Evolutionary conservation across 2,888 invertebrate genomes (phyloP).

Genomic region (Tromatobia lineatoria): DNA sequence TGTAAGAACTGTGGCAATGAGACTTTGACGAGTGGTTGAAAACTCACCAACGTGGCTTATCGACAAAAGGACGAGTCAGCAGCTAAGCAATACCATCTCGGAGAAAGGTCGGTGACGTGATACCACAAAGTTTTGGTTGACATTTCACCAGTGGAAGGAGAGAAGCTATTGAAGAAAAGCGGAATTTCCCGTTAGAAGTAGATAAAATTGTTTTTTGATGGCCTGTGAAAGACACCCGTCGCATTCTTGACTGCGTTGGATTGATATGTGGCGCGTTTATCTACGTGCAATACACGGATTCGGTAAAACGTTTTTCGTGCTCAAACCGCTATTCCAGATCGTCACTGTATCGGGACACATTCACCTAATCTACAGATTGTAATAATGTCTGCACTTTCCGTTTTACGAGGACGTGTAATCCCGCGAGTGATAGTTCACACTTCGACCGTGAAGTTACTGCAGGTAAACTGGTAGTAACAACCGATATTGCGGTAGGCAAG

Average conservation of each 20-base stretch:
- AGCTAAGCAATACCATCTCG: neutral
- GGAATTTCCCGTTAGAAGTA: slow-evolving; percentile 28
- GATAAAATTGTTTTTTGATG: slow-evolving; percentile 64
- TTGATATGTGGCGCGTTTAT: slow-evolving; percentile 25
- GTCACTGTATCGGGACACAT: slow-evolving; percentile 50
- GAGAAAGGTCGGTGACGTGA: slow-evolving; percentile 42
- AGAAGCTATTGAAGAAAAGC: slow-evolving; percentile 41
- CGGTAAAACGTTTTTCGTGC: slow-evolving; percentile 65
- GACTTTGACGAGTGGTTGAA: slow-evolving; percentile 59
- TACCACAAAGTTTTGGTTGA: slow-evolving; percentile 43
- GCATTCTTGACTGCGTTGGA: slow-evolving; percentile 39
- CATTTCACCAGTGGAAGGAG: slow-evolving; percentile 44
- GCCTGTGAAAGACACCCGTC: slow-evolving; percentile 54
- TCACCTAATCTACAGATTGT: slow-evolving; percentile 20
- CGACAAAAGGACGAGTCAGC: slow-evolving; percentile 23
- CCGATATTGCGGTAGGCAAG: slow-evolving; percentile 11
- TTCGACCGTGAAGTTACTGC: slow-evolving; percentile 20
- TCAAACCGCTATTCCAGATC: slow-evolving; percentile 60
- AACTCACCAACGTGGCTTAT: slow-evolving; percentile 42
- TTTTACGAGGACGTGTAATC: slow-evolving; percentile 65
- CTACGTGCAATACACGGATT: slow-evolving; percentile 51
- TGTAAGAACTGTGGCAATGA: slow-evolving; percentile 2
- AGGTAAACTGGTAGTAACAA: neutral
- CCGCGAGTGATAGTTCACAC: slow-evolving; percentile 58
- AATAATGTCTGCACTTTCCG: slow-evolving; percentile 58